Evolutionary conservation across 2,113 vertebrate species (phyloP).

Genomic region (Cettia cetti): DNA sequence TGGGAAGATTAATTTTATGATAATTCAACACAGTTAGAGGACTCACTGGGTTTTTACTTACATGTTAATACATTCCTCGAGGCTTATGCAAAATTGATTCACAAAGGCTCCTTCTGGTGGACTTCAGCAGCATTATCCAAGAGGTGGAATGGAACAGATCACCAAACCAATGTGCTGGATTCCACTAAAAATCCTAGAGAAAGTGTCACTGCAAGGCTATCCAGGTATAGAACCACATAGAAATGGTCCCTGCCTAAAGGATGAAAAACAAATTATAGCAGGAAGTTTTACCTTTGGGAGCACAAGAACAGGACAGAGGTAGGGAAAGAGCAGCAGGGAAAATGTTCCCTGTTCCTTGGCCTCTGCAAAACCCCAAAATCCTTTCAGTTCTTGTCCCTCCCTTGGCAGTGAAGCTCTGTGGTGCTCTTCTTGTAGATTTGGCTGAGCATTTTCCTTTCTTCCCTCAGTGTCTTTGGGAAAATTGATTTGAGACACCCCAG

Average conservation of each 20-base stretch:
- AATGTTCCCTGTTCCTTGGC: not conserved
- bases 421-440: not conserved
- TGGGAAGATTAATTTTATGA: not conserved
- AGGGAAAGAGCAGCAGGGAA: not conserved
- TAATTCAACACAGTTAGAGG: not conserved
- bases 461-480: not conserved
- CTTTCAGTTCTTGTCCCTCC: not conserved
- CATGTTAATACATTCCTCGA: not conserved
- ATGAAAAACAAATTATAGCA: not conserved
- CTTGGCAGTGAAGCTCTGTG: not conserved
- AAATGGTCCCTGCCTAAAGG: not conserved
- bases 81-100: not conserved
- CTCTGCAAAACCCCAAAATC: not conserved
- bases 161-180: not conserved
- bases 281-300: not conserved
- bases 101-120: not conserved
- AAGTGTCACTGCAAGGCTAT: not conserved
- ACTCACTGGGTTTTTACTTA: not conserved
- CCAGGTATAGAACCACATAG: not conserved
- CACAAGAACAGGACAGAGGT: not conserved
- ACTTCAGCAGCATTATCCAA: not conserved
- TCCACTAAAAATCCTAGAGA: not conserved
- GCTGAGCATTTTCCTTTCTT: not conserved
- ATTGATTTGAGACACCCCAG: not conserved
- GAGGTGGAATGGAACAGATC: not conserved